Conservation (phyloP, 2,113 vertebrate species). For the Prolemur simus region DNA sequence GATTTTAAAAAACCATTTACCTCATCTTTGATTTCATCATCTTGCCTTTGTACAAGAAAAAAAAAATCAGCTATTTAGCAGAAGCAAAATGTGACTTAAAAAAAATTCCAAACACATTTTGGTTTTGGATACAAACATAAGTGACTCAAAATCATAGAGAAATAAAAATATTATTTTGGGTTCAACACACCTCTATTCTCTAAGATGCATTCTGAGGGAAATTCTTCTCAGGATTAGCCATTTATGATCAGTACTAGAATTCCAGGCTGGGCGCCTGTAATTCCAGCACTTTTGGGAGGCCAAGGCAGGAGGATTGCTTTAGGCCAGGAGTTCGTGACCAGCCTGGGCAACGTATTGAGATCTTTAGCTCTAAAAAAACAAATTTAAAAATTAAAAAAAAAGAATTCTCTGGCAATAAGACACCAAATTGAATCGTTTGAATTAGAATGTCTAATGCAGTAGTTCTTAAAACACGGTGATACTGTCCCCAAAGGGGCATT, state of each 20-base stretch:
- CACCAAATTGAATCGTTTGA: neutral
- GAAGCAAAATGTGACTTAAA: neutral
- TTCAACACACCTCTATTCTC: neutral
- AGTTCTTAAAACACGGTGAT: neutral
- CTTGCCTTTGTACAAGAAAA: conserved; percentile 2
- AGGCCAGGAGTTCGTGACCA: too few species aligned
- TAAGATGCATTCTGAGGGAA: neutral
- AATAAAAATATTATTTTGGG: neutral
- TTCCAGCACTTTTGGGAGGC: too few species aligned
- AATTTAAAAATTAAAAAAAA: too few species aligned
- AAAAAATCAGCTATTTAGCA: neutral
- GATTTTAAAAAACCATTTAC: neutral
- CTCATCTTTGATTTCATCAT: conserved; percentile 50
- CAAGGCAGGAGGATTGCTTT: too few species aligned
- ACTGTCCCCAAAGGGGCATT: neutral
- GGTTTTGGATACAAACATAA: neutral
- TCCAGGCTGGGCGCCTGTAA: too few species aligned
- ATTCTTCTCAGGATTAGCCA: neutral
- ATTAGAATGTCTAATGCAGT: neutral
- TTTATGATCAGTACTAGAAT: neutral
- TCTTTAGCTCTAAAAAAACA: too few species aligned
- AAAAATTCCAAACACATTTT: neutral
- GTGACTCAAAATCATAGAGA: conserved; percentile 24
- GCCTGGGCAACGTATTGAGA: too few species aligned
- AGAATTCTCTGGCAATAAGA: neutral